Percentiles rank a stretch among this genome's conserved stretches.
Evolutionary conservation across 2,113 vertebrate genomes (phyloP).

Genomic region (Heterocephalus glaber): DNA sequence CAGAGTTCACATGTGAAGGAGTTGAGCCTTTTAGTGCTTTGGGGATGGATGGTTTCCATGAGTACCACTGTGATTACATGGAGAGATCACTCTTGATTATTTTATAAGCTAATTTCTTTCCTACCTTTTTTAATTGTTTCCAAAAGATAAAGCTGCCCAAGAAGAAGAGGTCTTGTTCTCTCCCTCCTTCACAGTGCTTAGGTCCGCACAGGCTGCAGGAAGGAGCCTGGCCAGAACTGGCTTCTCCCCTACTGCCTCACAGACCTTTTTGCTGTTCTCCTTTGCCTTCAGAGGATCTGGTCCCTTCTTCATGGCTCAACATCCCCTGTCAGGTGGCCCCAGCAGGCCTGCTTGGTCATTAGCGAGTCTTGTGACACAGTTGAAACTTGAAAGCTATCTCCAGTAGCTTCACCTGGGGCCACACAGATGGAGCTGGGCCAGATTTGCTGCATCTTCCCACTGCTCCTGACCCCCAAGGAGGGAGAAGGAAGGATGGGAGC

Average conservation of each 20-base stretch:
- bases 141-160: not conserved
- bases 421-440: not conserved
- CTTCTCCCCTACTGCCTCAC: not conserved
- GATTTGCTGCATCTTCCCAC: not conserved
- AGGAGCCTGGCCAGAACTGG: not conserved
- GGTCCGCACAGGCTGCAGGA: not conserved
- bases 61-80: no score
- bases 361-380: not conserved
- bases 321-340: not conserved
- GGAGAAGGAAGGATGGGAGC: not conserved
- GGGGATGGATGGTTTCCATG: not conserved
- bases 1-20: not conserved
- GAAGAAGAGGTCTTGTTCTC: not conserved
- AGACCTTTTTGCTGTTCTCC: not conserved
- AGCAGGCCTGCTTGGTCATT: not conserved
- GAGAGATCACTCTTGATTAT: not conserved
- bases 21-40: not conserved
- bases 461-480: not conserved
- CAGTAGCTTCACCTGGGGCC: no score
- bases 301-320: not conserved
- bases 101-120: not conserved
- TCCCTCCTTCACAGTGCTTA: accelerated
- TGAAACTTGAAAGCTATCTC: not conserved
- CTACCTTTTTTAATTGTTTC: not conserved
- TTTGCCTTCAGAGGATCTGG: not conserved